A percentile compares a stretch with the other conserved stretches of the same genome.
phyloP scores from a whole-genome alignment of 2,888 invertebrate species.

The Branchipolynoe longqiensis region DNA sequence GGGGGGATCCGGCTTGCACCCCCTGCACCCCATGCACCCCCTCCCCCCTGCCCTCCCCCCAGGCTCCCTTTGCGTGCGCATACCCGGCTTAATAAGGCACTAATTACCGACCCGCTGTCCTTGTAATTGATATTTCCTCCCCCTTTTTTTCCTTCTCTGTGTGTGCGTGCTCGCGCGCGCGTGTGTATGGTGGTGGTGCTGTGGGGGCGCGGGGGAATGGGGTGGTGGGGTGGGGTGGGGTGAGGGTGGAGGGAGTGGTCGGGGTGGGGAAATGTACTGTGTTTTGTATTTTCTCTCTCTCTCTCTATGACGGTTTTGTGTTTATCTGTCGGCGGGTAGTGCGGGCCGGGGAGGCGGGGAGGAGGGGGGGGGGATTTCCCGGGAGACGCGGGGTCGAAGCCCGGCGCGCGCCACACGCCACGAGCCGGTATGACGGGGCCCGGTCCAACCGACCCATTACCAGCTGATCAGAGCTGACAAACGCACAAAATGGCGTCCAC shows the following conservation, averaged over 20 bases:
- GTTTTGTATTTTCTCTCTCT: not conserved
- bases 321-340: not conserved
- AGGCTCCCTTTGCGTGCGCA: slow-evolving; percentile 29
- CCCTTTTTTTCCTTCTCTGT: not conserved
- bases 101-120: slow-evolving; percentile 37
- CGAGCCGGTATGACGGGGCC: not conserved
- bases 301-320: not conserved
- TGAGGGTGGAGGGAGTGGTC: not conserved
- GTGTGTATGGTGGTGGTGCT: too few relatives aligned
- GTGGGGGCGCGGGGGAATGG: too few relatives aligned
- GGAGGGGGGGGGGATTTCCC: not conserved
- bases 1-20: not conserved
- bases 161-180: too few relatives aligned
- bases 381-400: not conserved
- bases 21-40: not conserved
- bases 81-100: slow-evolving; percentile 40
- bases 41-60: slow-evolving; percentile 1
- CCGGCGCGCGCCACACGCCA: slow-evolving; percentile 10
- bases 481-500: slow-evolving; percentile 22
- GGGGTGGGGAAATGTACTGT: too few relatives aligned
- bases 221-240: too few relatives aligned
- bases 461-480: slow-evolving; percentile 32
- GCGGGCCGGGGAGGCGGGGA: not conserved
- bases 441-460: slow-evolving; percentile 19
- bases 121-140: slow-evolving; percentile 53